Evolutionary conservation across 1,140 invertebrate genomes (phyloP).

Genomic region (Melanaphis sacchari): DNA sequence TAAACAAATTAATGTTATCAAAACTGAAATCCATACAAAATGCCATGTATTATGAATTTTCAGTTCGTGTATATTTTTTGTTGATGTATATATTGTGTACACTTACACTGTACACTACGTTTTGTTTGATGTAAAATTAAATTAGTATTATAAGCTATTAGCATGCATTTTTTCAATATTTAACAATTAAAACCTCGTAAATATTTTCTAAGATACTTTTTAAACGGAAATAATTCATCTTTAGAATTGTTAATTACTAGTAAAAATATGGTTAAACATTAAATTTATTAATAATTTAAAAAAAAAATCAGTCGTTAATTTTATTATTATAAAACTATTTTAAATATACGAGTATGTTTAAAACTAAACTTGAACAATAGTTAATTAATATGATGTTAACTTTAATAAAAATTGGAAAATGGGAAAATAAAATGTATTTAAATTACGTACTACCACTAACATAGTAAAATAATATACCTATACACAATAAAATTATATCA

Average conservation of each 20-base stretch:
- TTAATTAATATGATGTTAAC: not conserved
- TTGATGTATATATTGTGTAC: not conserved
- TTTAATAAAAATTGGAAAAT: too few relatives aligned
- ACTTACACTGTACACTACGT: not conserved
- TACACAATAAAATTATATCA: not conserved
- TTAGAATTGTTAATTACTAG: not conserved
- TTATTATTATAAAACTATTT: too few relatives aligned
- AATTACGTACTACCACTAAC: too few relatives aligned
- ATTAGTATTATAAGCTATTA: not conserved
- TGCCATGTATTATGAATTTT: conserved; percentile 46
- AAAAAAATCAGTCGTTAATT: too few relatives aligned
- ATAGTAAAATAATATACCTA: too few relatives aligned
- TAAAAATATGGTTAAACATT: not conserved
- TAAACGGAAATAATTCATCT: not conserved
- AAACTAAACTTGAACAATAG: not conserved
- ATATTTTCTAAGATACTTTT: not conserved
- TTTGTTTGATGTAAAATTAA: not conserved
- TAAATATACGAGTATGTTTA: not conserved
- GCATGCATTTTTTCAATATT: not conserved
- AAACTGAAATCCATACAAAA: conserved; percentile 54
- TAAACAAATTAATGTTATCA: conserved; percentile 15
- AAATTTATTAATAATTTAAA: not conserved
- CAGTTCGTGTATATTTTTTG: conserved; percentile 14
- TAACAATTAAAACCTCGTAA: not conserved
- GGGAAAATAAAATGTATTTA: too few relatives aligned